Base-by-base conservation (phyloP, 2,888 invertebrate genomes). In the Lepidonotus clava region DNA sequence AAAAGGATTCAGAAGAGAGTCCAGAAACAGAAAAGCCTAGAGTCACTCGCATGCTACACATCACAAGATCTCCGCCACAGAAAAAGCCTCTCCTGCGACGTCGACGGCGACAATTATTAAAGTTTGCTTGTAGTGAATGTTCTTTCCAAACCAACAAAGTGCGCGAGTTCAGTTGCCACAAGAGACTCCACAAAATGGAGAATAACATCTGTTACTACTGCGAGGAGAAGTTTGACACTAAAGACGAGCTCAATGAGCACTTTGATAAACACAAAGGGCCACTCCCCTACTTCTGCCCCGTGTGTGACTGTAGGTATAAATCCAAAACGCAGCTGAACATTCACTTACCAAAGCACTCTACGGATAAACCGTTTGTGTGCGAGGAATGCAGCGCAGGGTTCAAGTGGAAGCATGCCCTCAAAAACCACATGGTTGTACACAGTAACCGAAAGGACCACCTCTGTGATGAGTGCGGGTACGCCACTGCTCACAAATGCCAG, bases 391-490 rank as follows among this genome's bases (percentile, higher is more conserved):
- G 93, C 21, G 94, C 95, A 87, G 95, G 95, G 0, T 96, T 96
- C 91, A 96, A 95, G 89, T 95, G 95, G 95, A 95, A 95, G 84
- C 95, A 95, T 90, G 95, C 95, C 0, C 92, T 96, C 0, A 95
- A 94, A 87, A 95, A 90, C 85, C 93, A 93, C 89, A 92, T 92
- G 92, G 90, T 92, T 18, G 91, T 92, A 0, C 93, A 96, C 90
- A 95, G 95, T 84, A 93, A 96, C 84, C 95, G 92, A 32, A 95
- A 95, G 88, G 95, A 95, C 86, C 95, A 95, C 92, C 92, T 95
- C 4, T 96, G 95, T 91, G 95, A 95, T 91, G 94, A 95, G 38
- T 96, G 95, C 89, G 95, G 95, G 0, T 95, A 95, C 89, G 95
- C 95, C 61, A 95, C 95, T 0, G 95, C 95, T 0, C 95, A 95